phyloP scores from a whole-genome alignment of 53 echinoderm and acorn worm genomes.

The Henricia sp. region DNA sequence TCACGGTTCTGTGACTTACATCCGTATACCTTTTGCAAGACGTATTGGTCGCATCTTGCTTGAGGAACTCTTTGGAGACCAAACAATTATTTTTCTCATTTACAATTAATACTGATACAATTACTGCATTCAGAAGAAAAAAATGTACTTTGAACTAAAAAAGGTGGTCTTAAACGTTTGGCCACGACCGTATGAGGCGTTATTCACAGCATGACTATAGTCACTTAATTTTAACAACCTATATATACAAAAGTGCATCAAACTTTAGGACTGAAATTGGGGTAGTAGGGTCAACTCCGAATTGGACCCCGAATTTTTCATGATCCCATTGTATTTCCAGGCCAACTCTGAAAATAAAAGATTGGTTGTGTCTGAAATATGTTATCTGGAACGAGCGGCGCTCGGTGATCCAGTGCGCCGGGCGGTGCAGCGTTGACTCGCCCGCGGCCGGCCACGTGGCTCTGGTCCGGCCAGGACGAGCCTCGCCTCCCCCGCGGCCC shows the following conservation, averaged over 20 bases:
- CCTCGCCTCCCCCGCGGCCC: slow-evolving; percentile 7
- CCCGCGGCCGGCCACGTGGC: slow-evolving; percentile 45
- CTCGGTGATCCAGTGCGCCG: slow-evolving; percentile 19
- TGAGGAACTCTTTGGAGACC: not conserved
- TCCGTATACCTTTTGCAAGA: not conserved
- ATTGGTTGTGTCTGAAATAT: slow-evolving; percentile 22
- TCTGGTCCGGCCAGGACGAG: not conserved
- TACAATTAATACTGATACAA: not conserved
- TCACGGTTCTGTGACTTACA: too few relatives aligned
- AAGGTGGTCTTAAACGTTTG: not conserved
- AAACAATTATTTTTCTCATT: not conserved
- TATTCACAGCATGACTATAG: not conserved
- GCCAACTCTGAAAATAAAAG: slow-evolving; percentile 33
- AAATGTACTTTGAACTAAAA: not conserved
- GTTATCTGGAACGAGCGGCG: slow-evolving; percentile 35
- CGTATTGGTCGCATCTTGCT: not conserved
- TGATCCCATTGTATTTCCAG: slow-evolving; percentile 38
- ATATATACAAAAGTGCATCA: slow-evolving; percentile 12
- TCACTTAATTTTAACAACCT: not conserved
- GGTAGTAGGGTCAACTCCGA: not conserved
- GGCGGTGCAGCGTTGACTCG: not conserved
- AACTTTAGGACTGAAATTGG: not conserved
- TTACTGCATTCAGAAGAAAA: not conserved
- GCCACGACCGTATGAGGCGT: too few relatives aligned
- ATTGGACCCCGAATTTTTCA: slow-evolving; percentile 6